Base-by-base conservation (phyloP, 2,113 vertebrate genomes). In the Nycticryphes semicollaris region DNA sequence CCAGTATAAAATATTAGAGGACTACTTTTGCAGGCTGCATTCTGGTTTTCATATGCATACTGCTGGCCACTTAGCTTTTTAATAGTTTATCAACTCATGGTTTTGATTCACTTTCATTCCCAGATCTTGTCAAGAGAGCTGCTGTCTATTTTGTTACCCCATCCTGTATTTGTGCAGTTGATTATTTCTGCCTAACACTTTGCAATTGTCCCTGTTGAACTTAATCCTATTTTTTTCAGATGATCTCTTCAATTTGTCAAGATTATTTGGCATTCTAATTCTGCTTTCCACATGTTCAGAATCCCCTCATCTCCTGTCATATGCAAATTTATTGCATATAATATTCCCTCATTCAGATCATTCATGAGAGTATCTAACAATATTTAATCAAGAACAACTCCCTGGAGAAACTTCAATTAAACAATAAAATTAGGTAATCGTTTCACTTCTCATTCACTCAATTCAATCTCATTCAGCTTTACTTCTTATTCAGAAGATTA, bases 271-370 rank as follows among this genome's bases (percentile, higher is more conserved):
- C 86, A 96, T 92, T 95, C 66, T 76, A 80, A 90, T 90, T 95
- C 89, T 95, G 64, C 84, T 92, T 92, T 94, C 89, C 91, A 93
- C 84, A 89, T 94, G 93, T 94, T 94, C 89, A 91, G 72, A 89
- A 78, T 63, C 30, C 15, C 8, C 50, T 30, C 43, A 35, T 87
- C 59, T 92, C 64, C 80, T 90, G 64, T 90, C 80, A 84, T 81
- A 92, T 89, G 93, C 73, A 89, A 94, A 94, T 94, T 77, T 81
- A 67, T 35, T 78, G 47, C 60, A 70, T 81, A 53, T 68, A 78
- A 59, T 93, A 89, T 51, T 87, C 47, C 33, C 56, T 92, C 51
- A 84, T 89, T 83, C 93, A 87, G 25, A 78, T 67, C 4, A 87
- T 78, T 89, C 47, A 51, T 45, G 23, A 81, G 35, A 81, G 43